Evolutionary conservation across 1,140 invertebrate species (phyloP).

Genomic region (Lasioglossum albipes): DNA sequence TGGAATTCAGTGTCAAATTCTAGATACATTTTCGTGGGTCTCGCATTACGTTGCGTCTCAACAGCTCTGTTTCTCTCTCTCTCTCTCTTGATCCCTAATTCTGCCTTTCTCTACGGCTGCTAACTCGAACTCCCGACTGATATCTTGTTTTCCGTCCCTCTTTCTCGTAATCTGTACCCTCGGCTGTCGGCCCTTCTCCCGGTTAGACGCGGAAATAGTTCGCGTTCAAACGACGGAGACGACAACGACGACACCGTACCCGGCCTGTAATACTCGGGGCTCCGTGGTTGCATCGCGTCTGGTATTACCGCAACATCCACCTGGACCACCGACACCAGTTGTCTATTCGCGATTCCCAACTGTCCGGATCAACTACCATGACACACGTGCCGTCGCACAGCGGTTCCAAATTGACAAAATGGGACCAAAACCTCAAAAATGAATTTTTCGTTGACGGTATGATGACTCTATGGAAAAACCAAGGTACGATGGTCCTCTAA

Average conservation of each 20-base stretch:
- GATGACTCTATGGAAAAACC: too few relatives aligned
- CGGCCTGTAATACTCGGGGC: conserved; percentile 25
- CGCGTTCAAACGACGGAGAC: conserved; percentile 37
- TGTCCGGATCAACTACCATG: too few relatives aligned
- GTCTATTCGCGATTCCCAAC: conserved; percentile 3
- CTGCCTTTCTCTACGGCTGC: background rate
- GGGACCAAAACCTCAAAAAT: too few relatives aligned
- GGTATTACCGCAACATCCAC: conserved; percentile 51
- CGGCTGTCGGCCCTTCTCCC: background rate
- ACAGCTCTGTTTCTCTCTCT: too few relatives aligned
- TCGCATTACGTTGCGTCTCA: too few relatives aligned
- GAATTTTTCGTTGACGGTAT: too few relatives aligned
- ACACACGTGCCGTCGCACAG: too few relatives aligned
- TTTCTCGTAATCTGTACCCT: conserved; percentile 18
- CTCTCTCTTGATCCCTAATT: background rate
- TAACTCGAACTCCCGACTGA: background rate
- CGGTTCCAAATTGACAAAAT: too few relatives aligned
- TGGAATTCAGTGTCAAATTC: too few relatives aligned
- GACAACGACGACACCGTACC: conserved; percentile 39
- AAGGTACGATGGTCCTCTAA: too few relatives aligned
- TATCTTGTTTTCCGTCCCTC: conserved; percentile 18
- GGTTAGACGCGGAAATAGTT: conserved; percentile 50
- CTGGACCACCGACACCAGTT: background rate
- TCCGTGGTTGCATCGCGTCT: conserved; percentile 49
- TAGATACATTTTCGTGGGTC: too few relatives aligned